phyloP scores from a whole-genome alignment of 92 coral and sea anemone genomes.

The Pocillopora meandrina region DNA sequence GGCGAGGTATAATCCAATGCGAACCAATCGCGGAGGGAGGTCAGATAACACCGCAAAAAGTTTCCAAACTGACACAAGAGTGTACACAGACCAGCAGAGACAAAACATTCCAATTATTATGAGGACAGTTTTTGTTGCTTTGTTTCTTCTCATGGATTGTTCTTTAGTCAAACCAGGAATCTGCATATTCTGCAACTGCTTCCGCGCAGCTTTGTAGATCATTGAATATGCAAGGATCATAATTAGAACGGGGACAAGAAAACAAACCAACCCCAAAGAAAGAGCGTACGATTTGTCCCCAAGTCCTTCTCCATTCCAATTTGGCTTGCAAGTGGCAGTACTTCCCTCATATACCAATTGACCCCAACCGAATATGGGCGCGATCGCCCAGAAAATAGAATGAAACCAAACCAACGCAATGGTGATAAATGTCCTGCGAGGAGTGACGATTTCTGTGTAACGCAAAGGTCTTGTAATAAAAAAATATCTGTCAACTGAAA shows the following conservation, averaged over 20 bases:
- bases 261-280: conserved; percentile 29
- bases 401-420: conserved; percentile 33
- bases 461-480: conserved; percentile 46
- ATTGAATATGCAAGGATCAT: conserved; percentile 34
- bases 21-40: conserved; percentile 46
- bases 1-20: conserved; percentile 49
- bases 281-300: conserved; percentile 38
- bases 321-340: conserved; percentile 49
- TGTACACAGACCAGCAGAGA: conserved; percentile 51
- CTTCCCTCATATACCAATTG: conserved; percentile 21
- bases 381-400: conserved; percentile 50
- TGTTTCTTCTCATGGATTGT: conserved; percentile 14
- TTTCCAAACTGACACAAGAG: conserved; percentile 44
- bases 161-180: conserved; percentile 4
- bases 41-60: conserved; percentile 32
- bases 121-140: conserved; percentile 36
- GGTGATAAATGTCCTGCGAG: not conserved
- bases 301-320: conserved; percentile 39
- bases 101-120: conserved; percentile 46
- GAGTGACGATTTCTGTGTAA: conserved; percentile 32
- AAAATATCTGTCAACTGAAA: conserved; percentile 42
- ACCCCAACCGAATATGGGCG: conserved; percentile 47
- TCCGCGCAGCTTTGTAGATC: conserved; percentile 35
- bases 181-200: conserved; percentile 34
- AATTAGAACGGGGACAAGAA: conserved; percentile 32